phyloP scores from a whole-genome alignment of 2,113 vertebrate species.

The Phrynosoma platyrhinos region DNA sequence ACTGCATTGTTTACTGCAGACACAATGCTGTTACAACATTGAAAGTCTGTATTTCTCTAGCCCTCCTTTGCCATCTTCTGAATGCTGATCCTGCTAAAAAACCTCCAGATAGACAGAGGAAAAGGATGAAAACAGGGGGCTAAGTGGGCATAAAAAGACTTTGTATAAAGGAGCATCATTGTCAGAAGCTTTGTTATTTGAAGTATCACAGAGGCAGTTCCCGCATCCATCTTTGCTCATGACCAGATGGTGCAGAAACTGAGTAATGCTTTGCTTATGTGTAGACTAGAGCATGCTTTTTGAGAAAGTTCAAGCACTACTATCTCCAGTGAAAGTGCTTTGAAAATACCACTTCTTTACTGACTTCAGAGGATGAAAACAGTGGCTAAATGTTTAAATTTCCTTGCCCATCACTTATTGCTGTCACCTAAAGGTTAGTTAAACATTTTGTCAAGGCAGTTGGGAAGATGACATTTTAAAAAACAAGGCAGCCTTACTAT shows the following conservation, averaged over 20 bases:
- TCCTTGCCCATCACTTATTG: neutral
- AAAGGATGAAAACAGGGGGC: too few relatives aligned
- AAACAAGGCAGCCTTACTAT: neutral
- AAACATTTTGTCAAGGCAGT: slow-evolving; percentile 22
- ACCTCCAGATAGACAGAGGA: too few relatives aligned
- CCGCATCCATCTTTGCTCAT: neutral
- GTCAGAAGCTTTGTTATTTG: too few relatives aligned
- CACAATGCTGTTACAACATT: too few relatives aligned
- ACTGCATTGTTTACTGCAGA: too few relatives aligned
- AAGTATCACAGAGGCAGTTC: neutral
- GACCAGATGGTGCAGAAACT: neutral
- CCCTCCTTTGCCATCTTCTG: too few relatives aligned
- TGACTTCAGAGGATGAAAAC: neutral
- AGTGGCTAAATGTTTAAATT: neutral
- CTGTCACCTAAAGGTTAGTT: neutral
- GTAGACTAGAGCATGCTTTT: neutral
- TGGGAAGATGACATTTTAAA: neutral
- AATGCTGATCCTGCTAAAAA: too few relatives aligned
- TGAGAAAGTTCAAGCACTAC: neutral
- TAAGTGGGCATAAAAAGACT: too few relatives aligned
- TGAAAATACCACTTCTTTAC: neutral
- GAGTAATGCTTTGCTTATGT: neutral
- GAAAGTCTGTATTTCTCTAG: too few relatives aligned
- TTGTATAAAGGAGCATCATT: too few relatives aligned
- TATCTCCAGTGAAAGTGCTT: neutral